A percentile compares a stretch with the other conserved stretches of the same genome.
phyloP scores from a whole-genome alignment of 2,113 vertebrate genomes.

The Alaudala cheleensis region DNA sequence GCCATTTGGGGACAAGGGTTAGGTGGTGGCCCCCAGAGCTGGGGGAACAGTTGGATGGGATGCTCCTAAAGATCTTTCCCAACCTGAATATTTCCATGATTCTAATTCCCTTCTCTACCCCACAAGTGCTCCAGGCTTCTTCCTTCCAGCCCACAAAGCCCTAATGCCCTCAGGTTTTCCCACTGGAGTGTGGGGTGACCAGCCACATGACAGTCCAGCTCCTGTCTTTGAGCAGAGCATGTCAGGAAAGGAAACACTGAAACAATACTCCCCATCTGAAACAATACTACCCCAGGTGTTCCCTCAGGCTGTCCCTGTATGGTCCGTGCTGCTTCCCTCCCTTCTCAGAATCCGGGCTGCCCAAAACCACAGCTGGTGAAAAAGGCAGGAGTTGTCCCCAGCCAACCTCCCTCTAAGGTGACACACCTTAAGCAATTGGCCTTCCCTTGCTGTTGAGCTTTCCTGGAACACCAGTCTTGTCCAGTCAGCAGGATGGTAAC shows the following conservation, averaged over 20 bases:
- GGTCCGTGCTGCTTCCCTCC: background rate
- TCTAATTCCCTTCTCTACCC: background rate
- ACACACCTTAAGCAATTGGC: background rate
- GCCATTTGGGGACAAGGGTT: background rate
- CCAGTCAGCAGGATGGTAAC: background rate
- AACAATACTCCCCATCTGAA: accelerated
- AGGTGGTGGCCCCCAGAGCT: background rate
- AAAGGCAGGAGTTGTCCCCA: background rate
- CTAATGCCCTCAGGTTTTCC: background rate
- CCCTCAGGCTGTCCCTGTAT: background rate
- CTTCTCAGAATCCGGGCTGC: background rate
- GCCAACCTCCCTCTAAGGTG: background rate
- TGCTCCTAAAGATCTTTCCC: background rate
- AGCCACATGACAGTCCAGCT: background rate
- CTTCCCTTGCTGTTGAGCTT: background rate
- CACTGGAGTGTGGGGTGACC: background rate
- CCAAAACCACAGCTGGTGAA: background rate
- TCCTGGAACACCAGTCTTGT: background rate
- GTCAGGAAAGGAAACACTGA: background rate
- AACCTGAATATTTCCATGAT: background rate
- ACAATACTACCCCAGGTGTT: no score
- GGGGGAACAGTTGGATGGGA: background rate
- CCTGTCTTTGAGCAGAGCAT: accelerated
- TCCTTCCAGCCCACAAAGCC: background rate
- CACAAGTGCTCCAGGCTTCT: background rate